Evolutionary conservation across 2,888 invertebrate species (phyloP), one percentile per base, ranked within the genome.

Genomic region (Lasioglossum calceatum): DNA sequence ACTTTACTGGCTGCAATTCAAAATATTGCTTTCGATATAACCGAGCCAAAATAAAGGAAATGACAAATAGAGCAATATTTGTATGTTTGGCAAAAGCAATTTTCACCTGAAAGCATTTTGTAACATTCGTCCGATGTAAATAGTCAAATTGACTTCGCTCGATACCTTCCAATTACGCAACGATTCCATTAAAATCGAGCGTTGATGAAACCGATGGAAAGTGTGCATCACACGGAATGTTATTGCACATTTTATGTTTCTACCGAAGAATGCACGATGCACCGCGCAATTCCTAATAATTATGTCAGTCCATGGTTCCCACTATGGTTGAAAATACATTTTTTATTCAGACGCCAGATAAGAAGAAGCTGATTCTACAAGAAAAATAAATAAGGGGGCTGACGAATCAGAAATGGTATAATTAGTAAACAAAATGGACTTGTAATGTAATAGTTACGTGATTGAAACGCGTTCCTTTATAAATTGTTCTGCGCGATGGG

Each of bases 171-270:
- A 27, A 47, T 74, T 74, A 12, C 58, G 39, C 58, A 76, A 76
- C n/a, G 4, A 27, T 44, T 44, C 19, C 42, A 42, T 64, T 64
- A 64, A 27, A 32, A 19, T 27, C 16, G 61, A 42, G 23, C 42
- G 61, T 77, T 64, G 42, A 61, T 19, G 50, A 74, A 74, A 74
- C 47, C 16, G 32, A 8, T 77, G 19, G 50, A 77, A 61, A 61
- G 76, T 42, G 39, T 27, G 42, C n/a, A 77, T 36, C 61, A 64
- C 44, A 27, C 42, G 42, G 42, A 64, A 77, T 64, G 61, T 77
- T n/a, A 77, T 42, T 77, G 74, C 74, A 32, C 50, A 74, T 74
- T 42, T 70, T 23, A 32, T 74, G 42, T 47, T 74, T 50, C 50
- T 74, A 50, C 50, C 27, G 32, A 50, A 74, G 74, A 74, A 74